Conservation (phyloP, 2,888 invertebrate genomes). For the Galeruca laticollis region DNA sequence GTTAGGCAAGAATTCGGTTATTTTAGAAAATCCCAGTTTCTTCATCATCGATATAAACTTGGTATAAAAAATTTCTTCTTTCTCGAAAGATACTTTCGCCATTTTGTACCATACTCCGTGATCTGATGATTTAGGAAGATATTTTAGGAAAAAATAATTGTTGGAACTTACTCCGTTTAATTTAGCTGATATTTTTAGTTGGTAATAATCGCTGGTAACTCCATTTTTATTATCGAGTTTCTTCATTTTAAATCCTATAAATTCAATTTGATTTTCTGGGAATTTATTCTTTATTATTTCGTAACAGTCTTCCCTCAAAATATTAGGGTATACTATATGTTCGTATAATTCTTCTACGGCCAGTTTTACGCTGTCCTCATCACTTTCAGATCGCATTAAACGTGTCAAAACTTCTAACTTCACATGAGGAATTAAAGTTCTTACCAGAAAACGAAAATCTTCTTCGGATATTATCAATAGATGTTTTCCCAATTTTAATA, state of each 20-base stretch:
- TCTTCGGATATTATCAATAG: background rate
- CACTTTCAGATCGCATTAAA: background rate
- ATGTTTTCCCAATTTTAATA: background rate
- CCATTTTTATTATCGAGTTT: constrained; percentile 50
- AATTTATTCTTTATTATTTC: constrained; percentile 48
- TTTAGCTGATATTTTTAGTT: constrained; percentile 34
- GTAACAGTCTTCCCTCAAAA: constrained; percentile 51
- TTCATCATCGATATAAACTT: constrained; percentile 61
- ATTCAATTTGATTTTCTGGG: constrained; percentile 42
- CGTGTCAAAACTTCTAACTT: background rate
- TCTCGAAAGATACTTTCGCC: constrained; percentile 45
- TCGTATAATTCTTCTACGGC: constrained; percentile 25
- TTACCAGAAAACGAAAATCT: background rate
- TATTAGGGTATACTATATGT: constrained; percentile 28
- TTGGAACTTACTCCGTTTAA: background rate
- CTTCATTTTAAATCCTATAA: constrained; percentile 43
- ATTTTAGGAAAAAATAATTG: constrained; percentile 53
- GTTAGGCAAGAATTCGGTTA: constrained; percentile 55
- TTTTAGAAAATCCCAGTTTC: constrained; percentile 49
- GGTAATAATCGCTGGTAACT: constrained; percentile 55
- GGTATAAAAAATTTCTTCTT: constrained; percentile 63
- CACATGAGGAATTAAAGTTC: background rate
- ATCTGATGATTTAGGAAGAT: constrained; percentile 45
- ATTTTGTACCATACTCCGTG: constrained; percentile 41
- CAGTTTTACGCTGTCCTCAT: background rate